A percentile compares a stretch with the other conserved stretches of the same genome.
Conservation (phyloP, 30 jellyfish, hydroid and myxozoan genomes). For the Aurelia aurita region DNA sequence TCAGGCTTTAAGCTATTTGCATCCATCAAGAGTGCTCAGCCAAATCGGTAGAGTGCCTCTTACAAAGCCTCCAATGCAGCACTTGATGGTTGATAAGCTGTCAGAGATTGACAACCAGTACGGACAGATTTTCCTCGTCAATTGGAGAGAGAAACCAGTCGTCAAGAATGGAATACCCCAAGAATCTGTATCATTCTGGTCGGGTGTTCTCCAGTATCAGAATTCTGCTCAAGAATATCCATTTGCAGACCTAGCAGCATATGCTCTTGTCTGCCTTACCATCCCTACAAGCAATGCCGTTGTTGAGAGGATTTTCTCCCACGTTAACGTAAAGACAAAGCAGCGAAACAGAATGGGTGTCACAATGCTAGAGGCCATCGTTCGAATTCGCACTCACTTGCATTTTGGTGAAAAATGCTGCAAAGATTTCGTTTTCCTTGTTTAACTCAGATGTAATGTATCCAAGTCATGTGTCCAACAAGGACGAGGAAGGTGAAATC, state of each 20-base stretch:
- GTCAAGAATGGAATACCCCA: constrained; percentile 48
- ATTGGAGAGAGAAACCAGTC: constrained; percentile 58
- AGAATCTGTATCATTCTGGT: constrained; percentile 63
- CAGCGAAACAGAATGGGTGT: constrained; percentile 64
- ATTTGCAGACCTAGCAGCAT: constrained; percentile 44
- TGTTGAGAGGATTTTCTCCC: constrained; percentile 55
- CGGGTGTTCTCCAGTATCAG: constrained; percentile 22
- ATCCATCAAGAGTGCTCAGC: constrained; percentile 42
- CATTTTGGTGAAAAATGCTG: constrained; percentile 52
- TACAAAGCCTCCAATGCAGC: constrained; percentile 53
- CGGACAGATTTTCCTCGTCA: constrained; percentile 55
- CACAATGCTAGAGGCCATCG: constrained; percentile 48
- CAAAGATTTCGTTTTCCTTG: constrained; percentile 45
- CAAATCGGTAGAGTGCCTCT: constrained; percentile 48
- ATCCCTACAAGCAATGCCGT: constrained; percentile 65
- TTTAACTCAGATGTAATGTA: constrained; percentile 46
- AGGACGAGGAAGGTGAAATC: constrained; percentile 31
- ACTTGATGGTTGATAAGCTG: constrained; percentile 21
- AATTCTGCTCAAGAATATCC: constrained; percentile 3
- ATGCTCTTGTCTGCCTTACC: constrained; percentile 64
- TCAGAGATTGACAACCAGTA: constrained; percentile 63
- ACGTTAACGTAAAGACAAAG: constrained; percentile 62
- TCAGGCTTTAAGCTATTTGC: constrained; percentile 42
- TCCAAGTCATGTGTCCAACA: constrained; percentile 46
- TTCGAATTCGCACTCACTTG: constrained; percentile 29